Evolutionary conservation across 1,140 invertebrate genomes (phyloP).

Genomic region (Hylaeus volcanicus): DNA sequence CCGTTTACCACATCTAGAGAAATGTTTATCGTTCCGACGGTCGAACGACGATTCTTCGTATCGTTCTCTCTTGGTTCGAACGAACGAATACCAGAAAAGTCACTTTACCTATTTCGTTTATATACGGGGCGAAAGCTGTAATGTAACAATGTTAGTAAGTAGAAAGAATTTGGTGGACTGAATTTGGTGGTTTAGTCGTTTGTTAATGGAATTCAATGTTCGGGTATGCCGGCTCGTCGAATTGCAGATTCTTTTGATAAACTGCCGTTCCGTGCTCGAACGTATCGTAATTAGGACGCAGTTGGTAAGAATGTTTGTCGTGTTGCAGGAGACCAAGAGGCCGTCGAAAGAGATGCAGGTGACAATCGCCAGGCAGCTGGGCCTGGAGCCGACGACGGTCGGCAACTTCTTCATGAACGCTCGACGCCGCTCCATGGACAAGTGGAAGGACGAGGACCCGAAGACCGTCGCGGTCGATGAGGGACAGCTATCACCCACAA

Average conservation of each 20-base stretch:
- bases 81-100: background rate
- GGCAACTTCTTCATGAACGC: slow-evolving; percentile 99
- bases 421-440: slow-evolving; percentile 97
- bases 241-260: too few relatives aligned
- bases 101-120: background rate
- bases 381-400: slow-evolving; percentile 98
- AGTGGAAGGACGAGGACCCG: slow-evolving; percentile 96
- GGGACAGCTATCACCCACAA: slow-evolving; percentile 78
- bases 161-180: too few relatives aligned
- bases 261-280: too few relatives aligned
- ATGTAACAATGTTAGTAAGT: too few relatives aligned
- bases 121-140: too few relatives aligned
- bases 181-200: too few relatives aligned
- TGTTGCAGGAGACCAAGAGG: slow-evolving; percentile 97
- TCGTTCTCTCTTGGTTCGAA: background rate
- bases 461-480: slow-evolving; percentile 79
- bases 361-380: slow-evolving; percentile 98
- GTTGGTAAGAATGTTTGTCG: background rate
- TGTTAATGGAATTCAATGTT: too few relatives aligned
- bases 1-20: slow-evolving; percentile 48
- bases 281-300: too few relatives aligned
- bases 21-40: slow-evolving; percentile 51
- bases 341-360: slow-evolving; percentile 99
- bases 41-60: background rate
- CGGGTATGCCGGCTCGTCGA: too few relatives aligned